Conservation (phyloP, 2,888 invertebrate species). For the Aphelenchoides bicaudatus region DNA sequence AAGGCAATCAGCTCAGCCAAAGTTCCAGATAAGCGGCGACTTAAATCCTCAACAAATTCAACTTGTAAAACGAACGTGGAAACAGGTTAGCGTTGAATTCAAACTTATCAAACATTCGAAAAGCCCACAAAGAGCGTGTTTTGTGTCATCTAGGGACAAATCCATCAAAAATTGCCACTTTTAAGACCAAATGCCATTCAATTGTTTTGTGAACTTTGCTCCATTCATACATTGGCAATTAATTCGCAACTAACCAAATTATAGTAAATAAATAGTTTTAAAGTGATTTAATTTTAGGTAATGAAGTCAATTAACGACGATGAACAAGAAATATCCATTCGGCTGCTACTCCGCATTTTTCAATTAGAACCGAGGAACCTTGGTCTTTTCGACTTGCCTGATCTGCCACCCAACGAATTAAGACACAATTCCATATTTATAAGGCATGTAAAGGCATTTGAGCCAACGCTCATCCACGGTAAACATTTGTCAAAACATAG, state of each 20-base stretch:
- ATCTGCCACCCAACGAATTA: constrained; percentile 28
- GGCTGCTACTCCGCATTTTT: constrained; percentile 40
- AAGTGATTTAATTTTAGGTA: constrained; percentile 20
- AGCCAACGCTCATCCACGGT: constrained; percentile 40
- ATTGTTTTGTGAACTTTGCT: too few relatives aligned
- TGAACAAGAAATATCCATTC: constrained; percentile 40
- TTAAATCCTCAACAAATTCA: constrained; percentile 42
- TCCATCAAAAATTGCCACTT: too few relatives aligned
- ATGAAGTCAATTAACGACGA: constrained; percentile 39
- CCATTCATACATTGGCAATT: too few relatives aligned
- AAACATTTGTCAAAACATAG: too few relatives aligned
- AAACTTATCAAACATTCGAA: not conserved
- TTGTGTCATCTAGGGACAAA: too few relatives aligned
- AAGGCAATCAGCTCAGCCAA: constrained; percentile 40
- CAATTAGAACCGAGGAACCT: constrained; percentile 37
- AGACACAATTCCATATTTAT: constrained; percentile 34
- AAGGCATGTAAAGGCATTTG: constrained; percentile 40
- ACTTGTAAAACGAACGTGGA: constrained; percentile 43
- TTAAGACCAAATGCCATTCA: too few relatives aligned
- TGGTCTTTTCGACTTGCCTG: constrained; percentile 28
- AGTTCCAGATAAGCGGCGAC: constrained; percentile 41
- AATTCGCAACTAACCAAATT: too few relatives aligned
- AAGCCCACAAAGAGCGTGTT: too few relatives aligned
- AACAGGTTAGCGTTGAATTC: constrained; percentile 23
- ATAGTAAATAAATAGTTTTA: too few relatives aligned